Percentiles rank a stretch among this genome's conserved stretches.
These are phyloP conservation scores for Pachliopta kotzebuea DNA, from an alignment of 2,888 invertebrate species.

Conservation along the genomic window DNA sequence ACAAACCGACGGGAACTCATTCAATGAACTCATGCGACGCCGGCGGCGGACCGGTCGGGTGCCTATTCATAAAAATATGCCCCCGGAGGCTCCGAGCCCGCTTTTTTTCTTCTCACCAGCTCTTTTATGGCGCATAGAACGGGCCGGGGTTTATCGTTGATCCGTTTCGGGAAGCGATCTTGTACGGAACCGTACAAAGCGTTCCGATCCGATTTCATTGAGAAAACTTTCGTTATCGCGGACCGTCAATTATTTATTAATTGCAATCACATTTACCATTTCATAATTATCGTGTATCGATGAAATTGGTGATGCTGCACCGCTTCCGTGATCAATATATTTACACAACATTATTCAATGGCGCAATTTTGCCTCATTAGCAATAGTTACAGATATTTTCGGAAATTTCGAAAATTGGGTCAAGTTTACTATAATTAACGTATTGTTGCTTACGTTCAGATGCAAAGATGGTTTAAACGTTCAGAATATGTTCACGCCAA, in stretches of 20 bases:
- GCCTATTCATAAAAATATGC: conserved; percentile 76
- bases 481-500: conserved; percentile 26
- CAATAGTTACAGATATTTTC: conserved; percentile 37
- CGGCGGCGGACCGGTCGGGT: conserved; percentile 60
- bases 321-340: conserved; percentile 5
- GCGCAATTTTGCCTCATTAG: conserved; percentile 29
- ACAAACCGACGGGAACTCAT: conserved; percentile 76
- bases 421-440: conserved; percentile 66
- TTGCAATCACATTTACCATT: conserved; percentile 43
- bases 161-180: conserved; percentile 28
- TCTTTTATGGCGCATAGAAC: conserved; percentile 27
- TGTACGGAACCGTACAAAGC: conserved; percentile 11
- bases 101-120: conserved; percentile 48
- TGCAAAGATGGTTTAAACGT: background rate
- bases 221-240: conserved; percentile 29
- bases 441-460: conserved; percentile 7
- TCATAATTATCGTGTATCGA: conserved; percentile 19
- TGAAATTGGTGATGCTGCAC: no score
- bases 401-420: conserved; percentile 58
- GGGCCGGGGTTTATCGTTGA: conserved; percentile 33
- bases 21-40: conserved; percentile 73
- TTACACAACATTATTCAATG: conserved; percentile 45
- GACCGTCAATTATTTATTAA: conserved; percentile 1
- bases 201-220: conserved; percentile 32
- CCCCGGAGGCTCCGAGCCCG: conserved; percentile 67